Conservation (phyloP, 2,113 vertebrate species). For the Spilogale gracilis region DNA sequence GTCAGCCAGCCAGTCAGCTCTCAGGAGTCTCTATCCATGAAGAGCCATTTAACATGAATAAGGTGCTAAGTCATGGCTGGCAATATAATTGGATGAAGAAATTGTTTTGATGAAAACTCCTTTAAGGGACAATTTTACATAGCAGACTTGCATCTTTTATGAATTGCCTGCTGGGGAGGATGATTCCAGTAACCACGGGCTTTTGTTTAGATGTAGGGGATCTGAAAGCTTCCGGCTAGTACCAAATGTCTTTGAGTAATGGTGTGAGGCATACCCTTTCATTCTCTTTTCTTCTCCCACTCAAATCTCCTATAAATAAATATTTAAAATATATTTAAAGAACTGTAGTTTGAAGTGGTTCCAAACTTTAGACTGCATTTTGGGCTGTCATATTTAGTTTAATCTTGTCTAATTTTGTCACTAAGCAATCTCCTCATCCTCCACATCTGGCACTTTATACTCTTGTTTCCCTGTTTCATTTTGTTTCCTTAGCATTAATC, state of each 20-base stretch:
- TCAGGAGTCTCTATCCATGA: background rate
- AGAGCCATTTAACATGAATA: background rate
- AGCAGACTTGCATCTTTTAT: background rate
- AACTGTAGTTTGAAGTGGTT: background rate
- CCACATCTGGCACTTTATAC: background rate
- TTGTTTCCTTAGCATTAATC: background rate
- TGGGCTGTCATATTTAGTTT: background rate
- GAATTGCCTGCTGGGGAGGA: background rate
- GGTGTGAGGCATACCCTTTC: background rate
- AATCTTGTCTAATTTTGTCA: background rate
- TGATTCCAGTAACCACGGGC: background rate
- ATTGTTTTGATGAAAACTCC: background rate
- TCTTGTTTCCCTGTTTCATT: background rate
- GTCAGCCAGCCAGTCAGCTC: background rate
- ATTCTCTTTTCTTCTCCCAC: background rate
- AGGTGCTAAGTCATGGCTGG: background rate
- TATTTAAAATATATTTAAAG: background rate
- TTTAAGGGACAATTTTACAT: background rate
- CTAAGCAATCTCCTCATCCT: background rate
- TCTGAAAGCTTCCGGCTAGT: constrained; percentile 5
- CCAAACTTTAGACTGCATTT: background rate
- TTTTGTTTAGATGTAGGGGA: background rate
- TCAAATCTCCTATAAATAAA: background rate
- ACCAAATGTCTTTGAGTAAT: background rate
- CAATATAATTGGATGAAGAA: background rate